Evolutionary conservation across 2,888 invertebrate genomes (phyloP).

Genomic region (Morpho deidamia): DNA sequence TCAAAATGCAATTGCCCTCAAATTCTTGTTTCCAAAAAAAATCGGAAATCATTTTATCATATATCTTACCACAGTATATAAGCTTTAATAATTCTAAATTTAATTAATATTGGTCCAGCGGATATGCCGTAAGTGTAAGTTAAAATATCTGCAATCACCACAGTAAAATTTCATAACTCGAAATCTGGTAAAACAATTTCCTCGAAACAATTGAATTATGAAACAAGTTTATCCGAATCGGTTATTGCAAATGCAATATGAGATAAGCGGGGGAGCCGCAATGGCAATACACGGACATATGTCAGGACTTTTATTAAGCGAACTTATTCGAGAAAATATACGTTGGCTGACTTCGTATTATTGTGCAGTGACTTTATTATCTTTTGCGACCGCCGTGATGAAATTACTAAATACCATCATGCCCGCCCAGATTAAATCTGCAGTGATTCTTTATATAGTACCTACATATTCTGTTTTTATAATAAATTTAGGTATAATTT

Average conservation of each 20-base stretch:
- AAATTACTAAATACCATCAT: constrained; percentile 2
- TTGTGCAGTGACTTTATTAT: constrained; percentile 22
- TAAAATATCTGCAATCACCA: neutral
- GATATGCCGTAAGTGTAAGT: too few relatives aligned
- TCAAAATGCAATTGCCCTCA: too few relatives aligned
- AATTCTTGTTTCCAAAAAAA: too few relatives aligned
- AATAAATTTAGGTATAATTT: too few relatives aligned
- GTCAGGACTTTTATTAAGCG: constrained; percentile 64
- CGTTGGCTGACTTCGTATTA: constrained; percentile 16
- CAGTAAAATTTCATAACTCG: neutral
- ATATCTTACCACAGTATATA: neutral
- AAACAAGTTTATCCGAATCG: constrained; percentile 29
- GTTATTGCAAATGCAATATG: constrained; percentile 35
- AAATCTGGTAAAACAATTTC: constrained; percentile 21
- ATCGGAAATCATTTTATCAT: too few relatives aligned
- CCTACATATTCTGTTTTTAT: too few relatives aligned
- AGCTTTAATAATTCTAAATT: neutral
- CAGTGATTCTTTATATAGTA: neutral
- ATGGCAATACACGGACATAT: constrained; percentile 67
- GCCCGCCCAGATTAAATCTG: neutral
- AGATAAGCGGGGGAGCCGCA: constrained; percentile 41
- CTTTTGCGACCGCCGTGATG: constrained; percentile 26
- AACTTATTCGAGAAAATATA: constrained; percentile 45
- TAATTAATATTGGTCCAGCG: too few relatives aligned
- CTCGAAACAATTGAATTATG: constrained; percentile 26